Conservation (phyloP, 2,888 invertebrate species). For the Drosophila pseudotalamancana region DNA sequence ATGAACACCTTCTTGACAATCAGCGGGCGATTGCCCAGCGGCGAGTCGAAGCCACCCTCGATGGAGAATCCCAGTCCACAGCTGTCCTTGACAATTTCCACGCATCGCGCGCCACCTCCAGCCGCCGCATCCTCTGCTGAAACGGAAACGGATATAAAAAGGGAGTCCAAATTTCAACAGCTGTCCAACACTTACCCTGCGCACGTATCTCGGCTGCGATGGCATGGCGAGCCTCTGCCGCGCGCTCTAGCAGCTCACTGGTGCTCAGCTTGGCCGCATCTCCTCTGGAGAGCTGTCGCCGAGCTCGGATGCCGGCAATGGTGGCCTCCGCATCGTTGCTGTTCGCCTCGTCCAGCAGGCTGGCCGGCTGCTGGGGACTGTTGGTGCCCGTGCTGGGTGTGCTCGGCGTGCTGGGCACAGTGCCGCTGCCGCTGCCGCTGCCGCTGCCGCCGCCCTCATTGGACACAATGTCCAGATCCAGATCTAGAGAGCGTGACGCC, state of each 20-base stretch:
- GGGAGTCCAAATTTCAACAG: accelerated
- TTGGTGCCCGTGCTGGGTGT: conserved; percentile 71
- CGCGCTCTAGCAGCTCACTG: conserved; percentile 82
- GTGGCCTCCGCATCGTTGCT: conserved; percentile 70
- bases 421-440: conserved; percentile 28
- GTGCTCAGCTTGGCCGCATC: conserved; percentile 83
- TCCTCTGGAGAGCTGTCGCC: conserved; percentile 81
- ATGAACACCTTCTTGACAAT: conserved; percentile 97
- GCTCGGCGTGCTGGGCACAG: conserved; percentile 52
- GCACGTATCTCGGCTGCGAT: conserved; percentile 83
- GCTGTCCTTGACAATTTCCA: conserved; percentile 87
- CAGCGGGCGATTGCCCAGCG: conserved; percentile 94
- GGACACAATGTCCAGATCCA: conserved; percentile 83
- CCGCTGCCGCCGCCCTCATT: conserved; percentile 60
- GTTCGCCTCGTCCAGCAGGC: conserved; percentile 51
- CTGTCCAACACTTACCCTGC: conserved; percentile 69
- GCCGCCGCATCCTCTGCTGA: conserved; percentile 72
- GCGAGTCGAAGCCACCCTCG: conserved; percentile 96
- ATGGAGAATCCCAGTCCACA: conserved; percentile 97
- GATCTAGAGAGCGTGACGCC: conserved; percentile 83
- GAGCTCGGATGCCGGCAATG: conserved; percentile 77
- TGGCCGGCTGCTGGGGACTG: conserved; percentile 73
- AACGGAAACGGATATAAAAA: neutral
- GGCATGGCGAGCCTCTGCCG: conserved; percentile 82
- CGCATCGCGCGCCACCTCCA: conserved; percentile 69